phyloP scores from a whole-genome alignment of 2,888 invertebrate genomes.

The Meliscaeva auricollis region DNA sequence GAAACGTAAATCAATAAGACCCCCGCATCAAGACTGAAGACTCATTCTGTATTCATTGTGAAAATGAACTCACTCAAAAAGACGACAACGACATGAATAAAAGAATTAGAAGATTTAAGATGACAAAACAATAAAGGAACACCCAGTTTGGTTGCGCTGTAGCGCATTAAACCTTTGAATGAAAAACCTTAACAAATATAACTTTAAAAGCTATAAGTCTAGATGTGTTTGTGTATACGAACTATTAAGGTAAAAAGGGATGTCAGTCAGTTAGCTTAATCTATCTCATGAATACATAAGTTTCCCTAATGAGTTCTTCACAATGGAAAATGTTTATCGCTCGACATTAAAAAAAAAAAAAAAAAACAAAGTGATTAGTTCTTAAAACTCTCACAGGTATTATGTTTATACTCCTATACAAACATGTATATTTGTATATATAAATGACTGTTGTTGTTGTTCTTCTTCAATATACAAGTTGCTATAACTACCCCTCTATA shows the following conservation, averaged over 20 bases:
- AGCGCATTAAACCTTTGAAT: neutral
- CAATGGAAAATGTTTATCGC: constrained; percentile 53
- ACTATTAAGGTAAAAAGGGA: constrained; percentile 1
- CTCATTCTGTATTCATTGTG: constrained; percentile 69
- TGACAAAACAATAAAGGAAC: constrained; percentile 4
- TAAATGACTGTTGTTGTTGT: neutral
- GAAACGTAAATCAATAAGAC: constrained; percentile 58
- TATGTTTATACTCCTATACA: neutral
- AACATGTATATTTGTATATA: neutral
- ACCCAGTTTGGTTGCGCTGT: neutral
- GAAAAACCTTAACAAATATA: neutral
- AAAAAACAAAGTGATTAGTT: constrained; percentile 20
- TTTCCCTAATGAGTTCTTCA: constrained; percentile 71
- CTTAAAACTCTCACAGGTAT: neutral
- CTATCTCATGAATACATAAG: constrained; percentile 72
- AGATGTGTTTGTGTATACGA: no score
- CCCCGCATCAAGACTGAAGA: constrained; percentile 36
- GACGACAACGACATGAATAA: constrained; percentile 1
- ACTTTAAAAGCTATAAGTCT: neutral
- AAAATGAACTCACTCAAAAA: constrained; percentile 56
- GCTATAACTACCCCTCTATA: neutral
- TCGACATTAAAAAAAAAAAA: neutral
- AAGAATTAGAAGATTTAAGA: neutral
- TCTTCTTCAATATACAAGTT: neutral
- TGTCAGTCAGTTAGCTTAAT: constrained; percentile 55